A percentile compares a stretch with the other conserved stretches of the same genome.
Conservation (phyloP, 1,140 invertebrate genomes). For the Calliphora vicina region DNA sequence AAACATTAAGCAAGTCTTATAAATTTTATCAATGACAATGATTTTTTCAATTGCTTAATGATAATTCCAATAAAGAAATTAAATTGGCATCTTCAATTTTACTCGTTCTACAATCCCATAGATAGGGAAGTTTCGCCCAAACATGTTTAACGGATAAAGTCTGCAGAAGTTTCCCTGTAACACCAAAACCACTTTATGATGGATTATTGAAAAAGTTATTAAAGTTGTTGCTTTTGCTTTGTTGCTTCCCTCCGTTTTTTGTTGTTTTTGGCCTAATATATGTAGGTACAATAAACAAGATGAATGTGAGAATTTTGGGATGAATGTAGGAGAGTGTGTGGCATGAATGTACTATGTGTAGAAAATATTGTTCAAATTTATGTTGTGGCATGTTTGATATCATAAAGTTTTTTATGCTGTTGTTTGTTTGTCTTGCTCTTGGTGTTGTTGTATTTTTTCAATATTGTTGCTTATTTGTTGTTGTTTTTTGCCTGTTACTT, state of each 20-base stretch:
- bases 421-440: background rate
- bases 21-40: too few relatives aligned
- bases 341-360: background rate
- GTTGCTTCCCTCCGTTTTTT: background rate
- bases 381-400: conserved; percentile 31
- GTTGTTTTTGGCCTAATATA: background rate
- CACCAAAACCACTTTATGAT: conserved; percentile 27
- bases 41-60: too few relatives aligned
- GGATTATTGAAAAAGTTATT: conserved; percentile 35
- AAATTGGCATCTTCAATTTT: too few relatives aligned
- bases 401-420: background rate
- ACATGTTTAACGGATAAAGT: background rate
- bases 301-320: background rate
- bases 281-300: conserved; percentile 9
- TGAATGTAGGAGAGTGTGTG: background rate
- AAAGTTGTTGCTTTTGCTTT: background rate
- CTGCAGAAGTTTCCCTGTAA: background rate
- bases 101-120: too few relatives aligned
- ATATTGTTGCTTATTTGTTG: conserved; percentile 4
- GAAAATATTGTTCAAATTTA: conserved; percentile 27
- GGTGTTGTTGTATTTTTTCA: conserved; percentile 14
- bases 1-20: too few relatives aligned
- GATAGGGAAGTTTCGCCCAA: too few relatives aligned
- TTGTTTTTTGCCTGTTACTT: conserved; percentile 13
- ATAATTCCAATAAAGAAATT: too few relatives aligned